Evolutionary conservation across 2,888 invertebrate genomes (phyloP), one percentile per base, ranked within the genome.

Genomic region (Synanthedon myopaeformis): DNA sequence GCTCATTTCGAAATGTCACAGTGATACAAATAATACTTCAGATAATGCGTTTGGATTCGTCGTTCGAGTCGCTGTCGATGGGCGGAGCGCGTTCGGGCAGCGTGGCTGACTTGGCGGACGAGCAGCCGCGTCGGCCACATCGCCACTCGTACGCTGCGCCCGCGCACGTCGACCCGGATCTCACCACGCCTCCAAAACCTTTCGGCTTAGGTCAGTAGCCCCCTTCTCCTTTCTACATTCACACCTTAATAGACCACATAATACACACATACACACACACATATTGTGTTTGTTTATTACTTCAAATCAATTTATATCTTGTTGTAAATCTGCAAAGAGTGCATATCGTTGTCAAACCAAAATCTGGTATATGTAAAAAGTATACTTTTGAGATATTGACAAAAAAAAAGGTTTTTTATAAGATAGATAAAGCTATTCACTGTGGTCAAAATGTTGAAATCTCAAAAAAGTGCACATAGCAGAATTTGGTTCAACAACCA

Each of bases 1-100:
- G 28, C 8, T 28, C 28, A 8, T 28, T 28, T 10, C 35, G 10
- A 3, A 35, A 35, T 10, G 35, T 28, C 2, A 28, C 28, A 8
- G 28, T 28, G 28, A 28, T 35, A 35, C 8, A 35, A 35, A 35
- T 35, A 10, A 35, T 10, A 13, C 12, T 52, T 49, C 84, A 95
- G 95, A 90, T 94, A 55, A 93, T 94, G 94, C 90, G 93, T 55
- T 89, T 94, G 77, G 94, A 95, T 74, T 91, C 92, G 51, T 93
- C 94, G 55, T 92, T 93, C 85, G 95, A 94, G 76, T 93, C 93
- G 41, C 82, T 94, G 59, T 78, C 89, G 41, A 92, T 92, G 52
- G 91, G 94, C 28, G 76, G 71, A 0, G 68, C 91, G 61, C 91
- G 95, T 41, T 95, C 95, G 35, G 95, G 95, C 75, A 95, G 95